phyloP scores from a whole-genome alignment of 2,113 vertebrate species.

The Thryonomys swinderianus region DNA sequence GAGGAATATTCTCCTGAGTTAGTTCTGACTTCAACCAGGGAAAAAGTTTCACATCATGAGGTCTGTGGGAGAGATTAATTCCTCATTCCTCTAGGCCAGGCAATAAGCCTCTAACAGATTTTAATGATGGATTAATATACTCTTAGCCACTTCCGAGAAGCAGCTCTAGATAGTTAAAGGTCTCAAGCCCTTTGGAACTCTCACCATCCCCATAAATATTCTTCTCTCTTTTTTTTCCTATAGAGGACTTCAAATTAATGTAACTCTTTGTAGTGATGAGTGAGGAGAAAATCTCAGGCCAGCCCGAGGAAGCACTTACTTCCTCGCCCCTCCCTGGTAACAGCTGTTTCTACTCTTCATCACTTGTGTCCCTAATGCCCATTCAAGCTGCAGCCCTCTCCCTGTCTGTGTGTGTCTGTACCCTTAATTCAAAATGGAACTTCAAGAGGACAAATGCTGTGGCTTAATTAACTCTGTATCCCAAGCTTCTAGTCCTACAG shows the following conservation, averaged over 20 bases:
- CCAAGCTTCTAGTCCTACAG: neutral
- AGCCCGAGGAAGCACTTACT: neutral
- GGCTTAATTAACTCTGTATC: neutral
- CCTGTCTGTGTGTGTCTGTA: neutral
- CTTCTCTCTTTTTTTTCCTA: neutral
- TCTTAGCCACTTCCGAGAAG: neutral
- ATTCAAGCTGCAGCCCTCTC: neutral
- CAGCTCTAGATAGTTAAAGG: conserved; percentile 36
- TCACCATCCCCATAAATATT: neutral
- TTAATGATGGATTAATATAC: neutral
- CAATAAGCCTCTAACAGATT: neutral
- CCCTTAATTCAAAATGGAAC: neutral
- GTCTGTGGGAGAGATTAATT: conserved; percentile 50
- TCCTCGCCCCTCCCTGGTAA: neutral
- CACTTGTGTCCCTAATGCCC: neutral
- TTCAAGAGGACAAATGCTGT: neutral
- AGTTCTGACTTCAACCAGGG: conserved; percentile 32
- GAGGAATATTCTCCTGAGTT: neutral
- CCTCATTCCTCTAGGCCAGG: neutral
- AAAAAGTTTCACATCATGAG: conserved; percentile 43
- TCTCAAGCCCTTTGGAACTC: conserved; percentile 40
- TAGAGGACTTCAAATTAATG: neutral
- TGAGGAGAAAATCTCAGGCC: neutral
- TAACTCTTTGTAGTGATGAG: neutral
- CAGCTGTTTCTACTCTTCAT: conserved; percentile 48